phyloP scores from a whole-genome alignment of 1,140 invertebrate genomes.

The Antheraea pernyi region DNA sequence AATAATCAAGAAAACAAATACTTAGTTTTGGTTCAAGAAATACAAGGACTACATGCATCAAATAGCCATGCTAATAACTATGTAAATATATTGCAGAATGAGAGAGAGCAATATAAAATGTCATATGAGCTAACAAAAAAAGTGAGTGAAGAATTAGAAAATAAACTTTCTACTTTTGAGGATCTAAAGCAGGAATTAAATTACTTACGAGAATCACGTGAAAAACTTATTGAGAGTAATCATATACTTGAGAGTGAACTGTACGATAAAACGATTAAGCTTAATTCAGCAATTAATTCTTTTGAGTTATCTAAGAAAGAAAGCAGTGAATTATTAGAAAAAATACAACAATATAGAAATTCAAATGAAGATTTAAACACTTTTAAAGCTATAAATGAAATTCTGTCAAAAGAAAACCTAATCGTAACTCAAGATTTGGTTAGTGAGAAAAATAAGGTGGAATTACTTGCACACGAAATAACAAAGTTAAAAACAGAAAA shows the following conservation, averaged over 20 bases:
- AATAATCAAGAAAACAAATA: constrained; percentile 31
- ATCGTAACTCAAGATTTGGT: constrained; percentile 17
- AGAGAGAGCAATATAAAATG: constrained; percentile 47
- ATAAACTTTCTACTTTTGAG: constrained; percentile 39
- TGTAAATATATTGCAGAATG: constrained; percentile 44
- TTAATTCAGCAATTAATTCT: constrained; percentile 39
- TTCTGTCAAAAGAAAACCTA: constrained; percentile 28
- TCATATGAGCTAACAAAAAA: constrained; percentile 47
- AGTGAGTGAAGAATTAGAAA: constrained; percentile 45
- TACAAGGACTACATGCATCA: constrained; percentile 42
- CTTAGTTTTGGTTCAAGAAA: constrained; percentile 45
- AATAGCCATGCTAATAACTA: constrained; percentile 33
- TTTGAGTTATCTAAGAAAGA: constrained; percentile 48
- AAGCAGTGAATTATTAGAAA: constrained; percentile 41
- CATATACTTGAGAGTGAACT: constrained; percentile 43
- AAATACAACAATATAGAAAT: constrained; percentile 39
- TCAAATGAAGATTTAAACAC: constrained; percentile 38
- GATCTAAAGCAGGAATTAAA: constrained; percentile 39
- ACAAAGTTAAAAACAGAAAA: constrained; percentile 39
- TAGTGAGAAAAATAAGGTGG: constrained; percentile 29
- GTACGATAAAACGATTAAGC: constrained; percentile 34
- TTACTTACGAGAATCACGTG: constrained; percentile 38
- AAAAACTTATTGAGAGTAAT: constrained; percentile 47
- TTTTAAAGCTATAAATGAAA: constrained; percentile 25
- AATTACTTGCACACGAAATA: constrained; percentile 33